Percentiles rank a stretch among this genome's conserved stretches.
Evolutionary conservation across 1,140 invertebrate genomes (phyloP).

Genomic region (Protaetia brevitarsis): DNA sequence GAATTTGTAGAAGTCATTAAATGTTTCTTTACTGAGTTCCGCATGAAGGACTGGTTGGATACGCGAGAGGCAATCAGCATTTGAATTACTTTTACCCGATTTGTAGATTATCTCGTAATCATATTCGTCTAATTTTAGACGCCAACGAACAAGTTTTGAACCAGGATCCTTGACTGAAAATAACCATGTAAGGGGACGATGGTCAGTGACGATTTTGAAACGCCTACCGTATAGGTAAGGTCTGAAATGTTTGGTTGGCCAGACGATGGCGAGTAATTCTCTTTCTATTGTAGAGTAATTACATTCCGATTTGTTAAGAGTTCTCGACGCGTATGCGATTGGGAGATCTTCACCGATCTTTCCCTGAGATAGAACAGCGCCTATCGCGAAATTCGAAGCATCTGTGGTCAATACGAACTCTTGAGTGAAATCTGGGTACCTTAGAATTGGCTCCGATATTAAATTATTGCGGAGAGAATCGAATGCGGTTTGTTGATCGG

Average conservation of each 20-base stretch:
- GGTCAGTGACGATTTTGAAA: conserved; percentile 55
- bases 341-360: conserved; percentile 17
- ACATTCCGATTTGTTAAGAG: no score
- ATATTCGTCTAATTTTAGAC: conserved; percentile 48
- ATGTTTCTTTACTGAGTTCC: conserved; percentile 30
- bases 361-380: not conserved
- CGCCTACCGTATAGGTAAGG: conserved; percentile 52
- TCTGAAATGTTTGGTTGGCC: no score
- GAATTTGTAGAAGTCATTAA: not conserved
- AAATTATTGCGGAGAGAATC: no score
- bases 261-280: no score
- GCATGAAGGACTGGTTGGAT: conserved; percentile 27
- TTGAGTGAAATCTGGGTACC: not conserved
- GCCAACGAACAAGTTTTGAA: conserved; percentile 50
- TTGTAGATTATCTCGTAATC: conserved; percentile 46
- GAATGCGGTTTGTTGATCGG: no score
- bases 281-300: no score
- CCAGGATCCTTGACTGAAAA: conserved; percentile 50
- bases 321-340: no score
- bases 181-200: conserved; percentile 52
- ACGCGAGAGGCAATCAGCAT: conserved; percentile 29
- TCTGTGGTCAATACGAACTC: not conserved
- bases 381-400: not conserved
- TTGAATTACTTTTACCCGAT: conserved; percentile 23
- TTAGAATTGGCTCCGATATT: not conserved